phyloP scores from a whole-genome alignment of 1,140 invertebrate species.

The Macrotrachela quadricornifera region DNA sequence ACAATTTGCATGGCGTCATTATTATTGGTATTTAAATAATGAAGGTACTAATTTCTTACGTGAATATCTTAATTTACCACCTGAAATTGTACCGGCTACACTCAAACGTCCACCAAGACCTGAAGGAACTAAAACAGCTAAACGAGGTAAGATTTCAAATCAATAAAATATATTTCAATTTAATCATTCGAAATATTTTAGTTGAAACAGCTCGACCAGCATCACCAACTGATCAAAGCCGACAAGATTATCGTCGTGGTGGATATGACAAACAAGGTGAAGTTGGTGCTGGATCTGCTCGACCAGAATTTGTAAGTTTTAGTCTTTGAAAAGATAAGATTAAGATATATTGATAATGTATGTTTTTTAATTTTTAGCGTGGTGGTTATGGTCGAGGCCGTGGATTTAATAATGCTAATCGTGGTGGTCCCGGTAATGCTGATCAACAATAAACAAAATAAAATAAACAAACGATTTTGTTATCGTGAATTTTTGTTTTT shows the following conservation, averaged over 20 bases:
- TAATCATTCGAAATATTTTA: too few relatives aligned
- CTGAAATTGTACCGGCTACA: slow-evolving; percentile 92
- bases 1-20: slow-evolving; percentile 98
- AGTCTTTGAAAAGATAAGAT: too few relatives aligned
- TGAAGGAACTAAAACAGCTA: not conserved
- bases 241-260: slow-evolving; percentile 7
- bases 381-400: too few relatives aligned
- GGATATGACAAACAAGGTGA: slow-evolving; percentile 7
- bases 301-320: not conserved
- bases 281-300: slow-evolving; percentile 1
- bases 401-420: too few relatives aligned
- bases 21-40: slow-evolving; percentile 97
- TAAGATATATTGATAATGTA: too few relatives aligned
- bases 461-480: too few relatives aligned
- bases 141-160: too few relatives aligned
- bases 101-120: slow-evolving; percentile 50
- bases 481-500: too few relatives aligned
- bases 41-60: slow-evolving; percentile 89
- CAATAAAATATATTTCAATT: too few relatives aligned
- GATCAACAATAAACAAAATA: too few relatives aligned
- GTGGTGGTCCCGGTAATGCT: too few relatives aligned
- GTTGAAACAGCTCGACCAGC: not conserved
- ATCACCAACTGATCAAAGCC: not conserved
- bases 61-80: slow-evolving; percentile 75
- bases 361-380: too few relatives aligned